Percentiles rank a stretch among this genome's conserved stretches.
phyloP scores from a whole-genome alignment of 2,113 vertebrate genomes.

The Rhinolophus sinicus region DNA sequence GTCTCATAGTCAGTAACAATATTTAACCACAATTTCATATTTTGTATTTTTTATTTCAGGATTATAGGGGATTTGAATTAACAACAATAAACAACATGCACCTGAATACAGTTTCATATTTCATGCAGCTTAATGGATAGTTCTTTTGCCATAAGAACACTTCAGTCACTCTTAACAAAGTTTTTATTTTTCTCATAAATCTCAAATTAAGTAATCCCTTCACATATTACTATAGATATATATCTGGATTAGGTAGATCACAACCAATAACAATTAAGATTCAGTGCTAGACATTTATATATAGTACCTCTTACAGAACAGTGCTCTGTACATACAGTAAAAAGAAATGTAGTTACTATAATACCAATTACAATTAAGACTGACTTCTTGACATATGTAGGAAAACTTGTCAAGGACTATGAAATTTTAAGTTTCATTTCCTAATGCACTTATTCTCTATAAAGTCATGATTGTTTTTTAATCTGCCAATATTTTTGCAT shows the following conservation, averaged over 20 bases:
- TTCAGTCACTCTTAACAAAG: background rate
- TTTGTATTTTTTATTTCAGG: background rate
- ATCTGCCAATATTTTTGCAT: background rate
- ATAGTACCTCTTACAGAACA: background rate
- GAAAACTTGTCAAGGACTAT: background rate
- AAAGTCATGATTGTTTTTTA: background rate
- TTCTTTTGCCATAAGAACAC: background rate
- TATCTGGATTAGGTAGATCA: background rate
- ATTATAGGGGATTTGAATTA: background rate
- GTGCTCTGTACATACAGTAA: background rate
- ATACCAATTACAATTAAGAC: background rate
- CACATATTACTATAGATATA: background rate
- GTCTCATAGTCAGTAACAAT: background rate
- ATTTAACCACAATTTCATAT: background rate
- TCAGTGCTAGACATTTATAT: background rate
- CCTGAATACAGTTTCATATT: background rate
- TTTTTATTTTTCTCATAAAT: background rate
- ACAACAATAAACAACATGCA: conserved; percentile 16
- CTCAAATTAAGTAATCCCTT: background rate
- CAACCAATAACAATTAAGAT: background rate
- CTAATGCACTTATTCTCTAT: background rate
- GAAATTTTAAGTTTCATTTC: background rate
- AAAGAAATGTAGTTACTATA: background rate
- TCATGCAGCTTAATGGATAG: background rate
- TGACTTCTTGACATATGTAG: background rate